Conservation (phyloP, 2,888 invertebrate species). For the Drosophila atripex region DNA sequence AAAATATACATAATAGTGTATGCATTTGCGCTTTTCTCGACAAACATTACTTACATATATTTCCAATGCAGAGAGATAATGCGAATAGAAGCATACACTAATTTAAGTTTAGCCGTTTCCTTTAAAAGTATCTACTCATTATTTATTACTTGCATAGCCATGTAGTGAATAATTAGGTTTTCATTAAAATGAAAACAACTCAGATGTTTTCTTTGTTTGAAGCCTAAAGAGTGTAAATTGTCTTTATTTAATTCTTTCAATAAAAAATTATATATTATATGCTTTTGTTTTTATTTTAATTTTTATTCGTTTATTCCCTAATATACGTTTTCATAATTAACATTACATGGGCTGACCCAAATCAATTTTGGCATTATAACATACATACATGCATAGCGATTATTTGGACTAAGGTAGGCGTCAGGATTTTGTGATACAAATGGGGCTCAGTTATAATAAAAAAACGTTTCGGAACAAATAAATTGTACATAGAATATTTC, state of each 20-base stretch:
- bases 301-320: constrained; percentile 7
- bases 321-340: not conserved
- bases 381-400: constrained; percentile 9
- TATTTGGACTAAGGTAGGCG: constrained; percentile 69
- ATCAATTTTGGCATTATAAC: constrained; percentile 50
- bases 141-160: constrained; percentile 49
- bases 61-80: constrained; percentile 28
- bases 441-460: constrained; percentile 49
- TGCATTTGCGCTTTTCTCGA: not conserved
- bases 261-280: constrained; percentile 58
- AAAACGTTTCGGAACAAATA: constrained; percentile 56
- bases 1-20: constrained; percentile 13
- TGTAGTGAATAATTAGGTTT: constrained; percentile 40
- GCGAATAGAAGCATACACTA: constrained; percentile 32
- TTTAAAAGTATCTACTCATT: constrained; percentile 67
- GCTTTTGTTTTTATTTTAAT: constrained; percentile 16
- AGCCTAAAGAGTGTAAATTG: constrained; percentile 54
- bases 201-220: constrained; percentile 70
- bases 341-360: constrained; percentile 36
- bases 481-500: constrained; percentile 48
- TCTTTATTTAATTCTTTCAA: constrained; percentile 75
- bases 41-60: constrained; percentile 1
- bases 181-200: constrained; percentile 48
- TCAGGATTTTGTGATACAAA: constrained; percentile 72
- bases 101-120: constrained; percentile 40